These are phyloP conservation scores for Thecocarcelia acutangulata DNA, from an alignment of 2,888 invertebrate species.

Conservation along the genomic window DNA sequence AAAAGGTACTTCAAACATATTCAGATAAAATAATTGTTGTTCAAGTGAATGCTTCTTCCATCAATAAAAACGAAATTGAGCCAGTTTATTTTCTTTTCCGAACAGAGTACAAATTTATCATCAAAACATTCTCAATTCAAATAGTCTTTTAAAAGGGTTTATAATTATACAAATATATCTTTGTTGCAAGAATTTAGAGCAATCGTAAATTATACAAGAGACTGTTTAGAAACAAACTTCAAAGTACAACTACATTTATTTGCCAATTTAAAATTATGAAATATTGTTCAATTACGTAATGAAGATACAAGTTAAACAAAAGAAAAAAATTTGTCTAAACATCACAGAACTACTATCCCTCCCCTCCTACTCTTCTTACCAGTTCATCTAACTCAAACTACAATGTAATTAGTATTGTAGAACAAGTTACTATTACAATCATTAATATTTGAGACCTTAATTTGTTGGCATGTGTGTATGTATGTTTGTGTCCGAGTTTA, in stretches of 20 bases:
- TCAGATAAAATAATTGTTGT: no score
- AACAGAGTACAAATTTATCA: neutral
- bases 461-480: neutral
- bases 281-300: constrained; percentile 38
- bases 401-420: constrained; percentile 60
- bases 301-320: constrained; percentile 5
- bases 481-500: neutral
- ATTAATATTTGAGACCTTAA: constrained; percentile 73
- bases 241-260: neutral
- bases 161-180: constrained; percentile 15
- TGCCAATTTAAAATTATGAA: constrained; percentile 21
- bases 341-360: neutral
- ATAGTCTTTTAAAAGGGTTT: neutral
- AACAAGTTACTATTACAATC: constrained; percentile 78
- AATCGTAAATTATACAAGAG: constrained; percentile 14
- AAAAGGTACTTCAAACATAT: no score
- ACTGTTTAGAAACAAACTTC: constrained; percentile 3
- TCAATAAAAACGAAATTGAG: no score
- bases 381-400: constrained; percentile 13
- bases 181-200: constrained; percentile 13
- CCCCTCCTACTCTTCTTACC: neutral
- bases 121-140: neutral
- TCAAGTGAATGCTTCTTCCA: no score
- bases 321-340: neutral
- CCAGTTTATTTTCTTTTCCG: neutral